Evolutionary conservation across 2,797 vertebrate species (phyloP).

Genomic region (Bovichtus diacanthus): DNA sequence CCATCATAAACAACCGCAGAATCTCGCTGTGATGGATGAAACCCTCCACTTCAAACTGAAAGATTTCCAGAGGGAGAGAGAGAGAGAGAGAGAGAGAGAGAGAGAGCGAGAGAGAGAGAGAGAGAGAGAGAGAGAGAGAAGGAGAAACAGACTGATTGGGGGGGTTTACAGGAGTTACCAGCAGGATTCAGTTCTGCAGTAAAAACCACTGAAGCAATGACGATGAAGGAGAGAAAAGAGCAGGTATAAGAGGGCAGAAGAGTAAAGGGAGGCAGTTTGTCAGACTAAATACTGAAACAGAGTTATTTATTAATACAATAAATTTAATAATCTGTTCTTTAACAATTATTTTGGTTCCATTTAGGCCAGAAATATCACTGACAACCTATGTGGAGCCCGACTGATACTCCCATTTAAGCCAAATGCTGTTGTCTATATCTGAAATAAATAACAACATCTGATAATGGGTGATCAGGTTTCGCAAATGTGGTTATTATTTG

Average conservation of each 20-base stretch:
- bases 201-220: conserved; percentile 27
- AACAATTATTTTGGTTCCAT: neutral
- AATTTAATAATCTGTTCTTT: neutral
- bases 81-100: neutral
- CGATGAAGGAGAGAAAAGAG: conserved; percentile 12
- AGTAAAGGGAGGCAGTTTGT: neutral
- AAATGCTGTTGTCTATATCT: neutral
- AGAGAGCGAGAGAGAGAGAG: neutral
- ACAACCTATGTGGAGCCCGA: neutral
- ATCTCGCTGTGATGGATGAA: neutral
- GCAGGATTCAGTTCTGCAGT: conserved; percentile 31
- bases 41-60: conserved; percentile 9
- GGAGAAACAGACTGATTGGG: neutral
- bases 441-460: neutral
- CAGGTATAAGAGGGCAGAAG: neutral
- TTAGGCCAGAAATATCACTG: neutral
- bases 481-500: neutral
- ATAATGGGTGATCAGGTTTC: neutral
- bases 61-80: neutral
- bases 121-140: neutral
- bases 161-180: conserved; percentile 29
- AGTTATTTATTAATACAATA: too few relatives aligned
- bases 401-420: neutral
- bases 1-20: neutral
- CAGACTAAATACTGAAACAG: neutral